Evolutionary conservation across 1,140 invertebrate species (phyloP), one percentile per base, ranked within the genome.

Genomic region (Orius insidiosus): DNA sequence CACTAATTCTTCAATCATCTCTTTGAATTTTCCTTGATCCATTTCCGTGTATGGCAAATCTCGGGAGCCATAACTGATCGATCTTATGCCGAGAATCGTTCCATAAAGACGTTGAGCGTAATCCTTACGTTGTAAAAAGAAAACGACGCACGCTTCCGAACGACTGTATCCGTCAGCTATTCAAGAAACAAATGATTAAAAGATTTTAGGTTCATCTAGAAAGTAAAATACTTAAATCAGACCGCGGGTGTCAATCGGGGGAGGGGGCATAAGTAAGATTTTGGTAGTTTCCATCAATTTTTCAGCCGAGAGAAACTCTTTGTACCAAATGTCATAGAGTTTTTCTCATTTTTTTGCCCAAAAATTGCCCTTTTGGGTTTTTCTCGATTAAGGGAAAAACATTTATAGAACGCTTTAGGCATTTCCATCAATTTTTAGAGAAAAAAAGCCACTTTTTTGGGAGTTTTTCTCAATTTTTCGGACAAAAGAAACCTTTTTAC

Each of bases 111-210:
- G 41, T 43, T 32, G 41, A 2, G 76, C 73, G 46, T 65, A 56
- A 10, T 58, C 54, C 1, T 59, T 53, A 37, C 67, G 67, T 59
- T 80, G 76, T 4, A 81, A 52, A 49, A 71, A 68, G 16, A 80
- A 59, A 1, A 65, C 70, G 7, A 58, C 55, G 9, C 44, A 39
- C 4, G 47, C 53, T 50, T 58, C 56, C 5, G 51, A 45, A 7
- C 55, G 37, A 0, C 34, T 43, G 16, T 52, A 57, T 8, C 56
- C 56, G n/a, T 8, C 10, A n/a, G 41, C 41, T 14, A 54, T 41
- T 1, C 55, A 54, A 55, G 52, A 11, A 50, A 52, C 39, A 6
- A 13, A 19, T 41, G 6, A 16, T 19, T 19, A 7, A 14, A 14
- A 16, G 3, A 2, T 48, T 14, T 16, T 31, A 16, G 10, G 33